These are phyloP conservation scores for Protonemura montana DNA, from an alignment of 2,888 invertebrate species.

Conservation along the genomic window DNA sequence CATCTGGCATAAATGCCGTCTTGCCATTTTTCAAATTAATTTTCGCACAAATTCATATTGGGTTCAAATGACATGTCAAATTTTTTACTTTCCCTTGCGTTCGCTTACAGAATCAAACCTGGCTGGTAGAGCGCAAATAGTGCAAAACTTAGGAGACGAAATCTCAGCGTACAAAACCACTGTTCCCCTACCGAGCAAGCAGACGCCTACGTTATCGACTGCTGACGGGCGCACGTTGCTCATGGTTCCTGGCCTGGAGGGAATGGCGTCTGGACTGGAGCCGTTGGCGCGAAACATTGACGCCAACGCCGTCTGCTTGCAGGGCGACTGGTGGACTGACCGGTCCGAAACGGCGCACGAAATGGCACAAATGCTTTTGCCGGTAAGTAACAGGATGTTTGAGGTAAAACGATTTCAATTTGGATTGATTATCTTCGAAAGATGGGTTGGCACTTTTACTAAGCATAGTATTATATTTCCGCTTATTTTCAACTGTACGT, in stretches of 20 bases:
- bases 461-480: too few relatives aligned
- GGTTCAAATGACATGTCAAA: too few relatives aligned
- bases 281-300: constrained; percentile 63
- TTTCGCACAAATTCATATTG: too few relatives aligned
- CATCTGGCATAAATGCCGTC: too few relatives aligned
- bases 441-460: too few relatives aligned
- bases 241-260: constrained; percentile 48
- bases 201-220: constrained; percentile 2
- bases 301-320: constrained; percentile 64
- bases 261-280: constrained; percentile 65
- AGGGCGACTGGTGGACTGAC: constrained; percentile 60
- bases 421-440: too few relatives aligned
- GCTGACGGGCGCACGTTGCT: neutral
- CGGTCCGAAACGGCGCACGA: constrained; percentile 59
- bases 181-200: constrained; percentile 30
- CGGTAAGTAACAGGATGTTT: constrained; percentile 58
- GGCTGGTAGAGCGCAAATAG: neutral
- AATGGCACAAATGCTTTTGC: constrained; percentile 64
- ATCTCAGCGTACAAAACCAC: neutral
- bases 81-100: too few relatives aligned
- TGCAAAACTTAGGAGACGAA: constrained; percentile 27
- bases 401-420: too few relatives aligned
- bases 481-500: too few relatives aligned
- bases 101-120: neutral
- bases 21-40: too few relatives aligned